A percentile compares a stretch with the other conserved stretches of the same genome.
Evolutionary conservation across 2,797 vertebrate genomes (phyloP).

Genomic region (Mormyrops attenuatus): DNA sequence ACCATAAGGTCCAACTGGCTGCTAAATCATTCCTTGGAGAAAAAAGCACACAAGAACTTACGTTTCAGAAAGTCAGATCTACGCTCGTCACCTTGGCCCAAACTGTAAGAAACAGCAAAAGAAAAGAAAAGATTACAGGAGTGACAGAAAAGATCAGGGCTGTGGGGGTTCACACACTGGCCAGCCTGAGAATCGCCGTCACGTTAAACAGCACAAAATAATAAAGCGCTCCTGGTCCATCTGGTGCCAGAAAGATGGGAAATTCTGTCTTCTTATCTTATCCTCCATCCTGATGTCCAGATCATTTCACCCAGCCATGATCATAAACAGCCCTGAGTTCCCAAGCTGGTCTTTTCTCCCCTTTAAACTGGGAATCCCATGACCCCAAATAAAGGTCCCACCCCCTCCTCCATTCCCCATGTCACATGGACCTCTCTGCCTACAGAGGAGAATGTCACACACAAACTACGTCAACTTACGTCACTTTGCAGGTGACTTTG

Average conservation of each 20-base stretch:
- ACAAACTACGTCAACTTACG: background rate
- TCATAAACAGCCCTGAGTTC: background rate
- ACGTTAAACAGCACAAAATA: background rate
- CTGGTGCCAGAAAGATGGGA: background rate
- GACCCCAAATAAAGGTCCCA: background rate
- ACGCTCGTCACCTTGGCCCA: background rate
- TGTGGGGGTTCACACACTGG: background rate
- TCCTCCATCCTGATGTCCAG: background rate
- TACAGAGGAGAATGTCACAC: background rate
- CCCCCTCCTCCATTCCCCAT: background rate
- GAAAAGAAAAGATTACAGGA: background rate
- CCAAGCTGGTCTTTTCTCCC: background rate
- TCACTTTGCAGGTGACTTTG: conserved; percentile 11
- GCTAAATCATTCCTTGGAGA: background rate
- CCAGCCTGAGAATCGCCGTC: background rate
- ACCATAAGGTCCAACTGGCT: background rate
- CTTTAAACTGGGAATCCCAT: background rate
- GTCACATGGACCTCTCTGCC: background rate
- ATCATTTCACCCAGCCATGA: background rate
- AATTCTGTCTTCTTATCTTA: background rate
- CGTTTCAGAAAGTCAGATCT: background rate
- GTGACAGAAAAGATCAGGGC: background rate
- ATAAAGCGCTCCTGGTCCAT: background rate
- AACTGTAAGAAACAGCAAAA: background rate
- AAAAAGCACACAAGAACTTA: background rate